These are phyloP conservation scores for Drosophila navojoa DNA, from an alignment of 1,140 invertebrate genomes.

Conservation along the genomic window DNA sequence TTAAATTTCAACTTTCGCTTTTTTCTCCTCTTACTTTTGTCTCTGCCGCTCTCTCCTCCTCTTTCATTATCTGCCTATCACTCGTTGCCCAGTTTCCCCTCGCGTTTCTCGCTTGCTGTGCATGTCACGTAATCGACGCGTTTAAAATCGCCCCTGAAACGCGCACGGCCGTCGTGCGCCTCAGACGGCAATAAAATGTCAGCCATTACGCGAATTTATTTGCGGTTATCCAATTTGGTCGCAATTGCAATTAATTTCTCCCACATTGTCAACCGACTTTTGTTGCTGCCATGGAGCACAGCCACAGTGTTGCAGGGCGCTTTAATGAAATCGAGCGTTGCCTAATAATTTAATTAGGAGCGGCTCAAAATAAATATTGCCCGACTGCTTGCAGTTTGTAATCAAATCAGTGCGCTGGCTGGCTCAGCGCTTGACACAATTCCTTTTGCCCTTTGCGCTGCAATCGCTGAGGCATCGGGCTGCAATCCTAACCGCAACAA, in stretches of 20 bases:
- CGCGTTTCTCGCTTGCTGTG: slow-evolving; percentile 1
- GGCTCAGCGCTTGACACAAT: slow-evolving; percentile 69
- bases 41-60: not conserved
- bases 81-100: not conserved
- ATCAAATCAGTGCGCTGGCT: slow-evolving; percentile 31
- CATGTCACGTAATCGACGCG: slow-evolving; percentile 28
- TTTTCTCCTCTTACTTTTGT: not conserved
- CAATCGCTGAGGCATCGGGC: slow-evolving; percentile 35
- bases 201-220: slow-evolving; percentile 53
- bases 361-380: not conserved
- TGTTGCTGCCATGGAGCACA: slow-evolving; percentile 16
- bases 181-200: slow-evolving; percentile 36
- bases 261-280: slow-evolving; percentile 67
- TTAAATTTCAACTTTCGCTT: not conserved
- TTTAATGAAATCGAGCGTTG: slow-evolving; percentile 8
- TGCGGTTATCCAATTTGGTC: slow-evolving; percentile 68
- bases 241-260: slow-evolving; percentile 76
- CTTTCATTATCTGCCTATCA: not conserved
- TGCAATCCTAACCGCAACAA: slow-evolving; percentile 61
- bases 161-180: slow-evolving; percentile 8
- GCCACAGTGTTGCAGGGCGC: slow-evolving; percentile 2
- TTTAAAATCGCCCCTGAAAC: slow-evolving; percentile 25
- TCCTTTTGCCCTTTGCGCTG: slow-evolving; percentile 13
- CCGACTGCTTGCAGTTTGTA: slow-evolving; percentile 1
- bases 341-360: slow-evolving; percentile 25